phyloP scores from a whole-genome alignment of 2,113 vertebrate genomes.

The Bostrychus sinensis region DNA sequence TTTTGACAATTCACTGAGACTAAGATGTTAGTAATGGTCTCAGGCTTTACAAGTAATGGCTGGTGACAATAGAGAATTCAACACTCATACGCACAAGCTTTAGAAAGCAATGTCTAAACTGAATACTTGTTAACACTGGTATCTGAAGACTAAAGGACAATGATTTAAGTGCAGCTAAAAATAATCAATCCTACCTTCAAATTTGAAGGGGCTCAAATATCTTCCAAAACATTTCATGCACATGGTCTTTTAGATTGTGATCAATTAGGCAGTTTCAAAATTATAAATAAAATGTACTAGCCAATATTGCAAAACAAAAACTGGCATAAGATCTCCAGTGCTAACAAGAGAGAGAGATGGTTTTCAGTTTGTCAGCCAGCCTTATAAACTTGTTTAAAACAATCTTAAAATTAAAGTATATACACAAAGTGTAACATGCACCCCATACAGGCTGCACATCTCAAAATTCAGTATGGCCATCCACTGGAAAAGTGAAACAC shows the following conservation, averaged over 20 bases:
- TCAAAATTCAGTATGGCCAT: conserved; percentile 66
- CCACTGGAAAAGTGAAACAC: conserved; percentile 68
- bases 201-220: conserved; percentile 51
- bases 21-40: conserved; percentile 56
- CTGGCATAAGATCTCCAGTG: conserved; percentile 69
- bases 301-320: conserved; percentile 63
- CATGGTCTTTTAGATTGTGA: conserved; percentile 36
- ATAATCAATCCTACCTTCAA: conserved; percentile 52
- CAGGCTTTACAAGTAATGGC: conserved; percentile 74
- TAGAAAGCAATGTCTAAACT: conserved; percentile 53
- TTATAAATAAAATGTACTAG: conserved; percentile 71
- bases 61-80: conserved; percentile 66
- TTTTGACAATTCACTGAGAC: conserved; percentile 48
- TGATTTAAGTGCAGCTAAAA: conserved; percentile 50
- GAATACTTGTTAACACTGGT: conserved; percentile 68
- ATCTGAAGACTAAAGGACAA: conserved; percentile 42
- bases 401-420: conserved; percentile 85
- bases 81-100: conserved; percentile 59
- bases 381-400: conserved; percentile 81
- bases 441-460: conserved; percentile 59
- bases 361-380: conserved; percentile 70
- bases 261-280: conserved; percentile 60
- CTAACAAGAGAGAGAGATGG: conserved; percentile 53
- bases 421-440: conserved; percentile 78
- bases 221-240: conserved; percentile 45